Base-by-base conservation (phyloP, 64 coral and sea anemone species). In the Catalaphyllia jardinei region DNA sequence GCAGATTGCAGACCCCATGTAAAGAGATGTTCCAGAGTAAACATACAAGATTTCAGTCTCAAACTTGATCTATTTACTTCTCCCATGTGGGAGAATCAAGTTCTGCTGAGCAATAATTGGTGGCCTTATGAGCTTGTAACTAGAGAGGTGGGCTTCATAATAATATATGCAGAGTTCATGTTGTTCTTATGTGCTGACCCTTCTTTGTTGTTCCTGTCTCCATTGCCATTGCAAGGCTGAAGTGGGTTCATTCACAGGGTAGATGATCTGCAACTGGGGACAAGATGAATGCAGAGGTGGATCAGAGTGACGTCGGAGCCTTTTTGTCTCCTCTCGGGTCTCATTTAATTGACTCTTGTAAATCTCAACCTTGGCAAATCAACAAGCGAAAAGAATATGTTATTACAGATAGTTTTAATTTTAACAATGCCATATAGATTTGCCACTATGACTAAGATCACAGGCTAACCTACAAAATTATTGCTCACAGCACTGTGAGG, bases 211-310 rank as follows among this genome's bases (percentile, higher is more conserved):
- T 54, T 97, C 91, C 62, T 87, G 86, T 79, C 87, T 86, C 80
- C 81, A 86, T 46, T 75, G 73, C 54, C 89, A 72, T 55, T 96
- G 94, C 17, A 77, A 75, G 49, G 77, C 75, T 30, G 80, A 86
- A 0, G 60, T 31, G 42, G 91, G 83, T 18, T 22, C 46, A 6
- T 77, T 54, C 0, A 93, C 82, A 81, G 95, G 95, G 60, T 97
- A 97, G 4, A 97, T 78, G 46, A 97, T 59, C 33, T 97, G 95
- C 27, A 93, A 38, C 24, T 93, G 91, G 60, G 95, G 92, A 71
- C 74, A 82, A 50, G 87, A 64, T 12, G 69, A 14, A 3, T 86
- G 78, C 29, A 71, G 42, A 12, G 49, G 89, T 54, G 94, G 89
- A 60, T 89, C 83, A 60, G 90, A 90, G 71, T 97, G 88, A 17